These are phyloP conservation scores for Myopa testacea DNA, from an alignment of 2,888 invertebrate species.

Conservation along the genomic window DNA sequence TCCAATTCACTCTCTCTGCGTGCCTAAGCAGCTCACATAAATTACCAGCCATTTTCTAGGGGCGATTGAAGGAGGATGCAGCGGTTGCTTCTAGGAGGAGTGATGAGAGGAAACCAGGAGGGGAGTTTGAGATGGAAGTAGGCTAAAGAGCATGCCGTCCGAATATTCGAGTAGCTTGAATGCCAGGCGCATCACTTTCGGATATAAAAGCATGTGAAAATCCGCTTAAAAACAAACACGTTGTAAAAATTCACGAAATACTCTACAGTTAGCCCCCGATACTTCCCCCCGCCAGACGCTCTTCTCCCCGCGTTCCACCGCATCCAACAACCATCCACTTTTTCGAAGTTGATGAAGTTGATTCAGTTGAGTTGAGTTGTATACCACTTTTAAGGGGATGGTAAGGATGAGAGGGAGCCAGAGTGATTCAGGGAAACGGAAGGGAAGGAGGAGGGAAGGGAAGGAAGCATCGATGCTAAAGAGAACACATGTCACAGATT, in stretches of 20 bases:
- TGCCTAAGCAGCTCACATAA: constrained; percentile 61
- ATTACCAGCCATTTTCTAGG: constrained; percentile 48
- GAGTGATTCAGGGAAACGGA: background rate
- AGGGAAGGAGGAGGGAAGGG: background rate
- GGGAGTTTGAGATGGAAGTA: background rate
- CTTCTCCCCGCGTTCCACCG: background rate
- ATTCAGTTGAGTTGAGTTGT: constrained; percentile 39
- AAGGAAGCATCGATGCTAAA: constrained; percentile 23
- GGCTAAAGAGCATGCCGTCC: background rate
- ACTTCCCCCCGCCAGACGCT: background rate
- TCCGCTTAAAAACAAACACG: constrained; percentile 57
- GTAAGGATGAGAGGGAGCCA: background rate
- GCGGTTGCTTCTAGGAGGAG: background rate
- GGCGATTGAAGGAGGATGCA: background rate
- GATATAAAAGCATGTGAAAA: constrained; percentile 51
- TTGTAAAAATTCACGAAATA: constrained; percentile 36
- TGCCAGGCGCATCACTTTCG: constrained; percentile 16
- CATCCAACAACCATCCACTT: background rate
- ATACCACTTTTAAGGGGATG: background rate
- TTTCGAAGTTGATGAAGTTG: constrained; percentile 44
- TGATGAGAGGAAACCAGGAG: no score
- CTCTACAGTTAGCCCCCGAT: background rate
- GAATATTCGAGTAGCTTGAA: background rate
- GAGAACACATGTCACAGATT: constrained; percentile 67
- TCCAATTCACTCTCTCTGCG: constrained; percentile 37